These are phyloP conservation scores for Frieseomelitta varia DNA, from an alignment of 1,140 invertebrate genomes.

Conservation along the genomic window DNA sequence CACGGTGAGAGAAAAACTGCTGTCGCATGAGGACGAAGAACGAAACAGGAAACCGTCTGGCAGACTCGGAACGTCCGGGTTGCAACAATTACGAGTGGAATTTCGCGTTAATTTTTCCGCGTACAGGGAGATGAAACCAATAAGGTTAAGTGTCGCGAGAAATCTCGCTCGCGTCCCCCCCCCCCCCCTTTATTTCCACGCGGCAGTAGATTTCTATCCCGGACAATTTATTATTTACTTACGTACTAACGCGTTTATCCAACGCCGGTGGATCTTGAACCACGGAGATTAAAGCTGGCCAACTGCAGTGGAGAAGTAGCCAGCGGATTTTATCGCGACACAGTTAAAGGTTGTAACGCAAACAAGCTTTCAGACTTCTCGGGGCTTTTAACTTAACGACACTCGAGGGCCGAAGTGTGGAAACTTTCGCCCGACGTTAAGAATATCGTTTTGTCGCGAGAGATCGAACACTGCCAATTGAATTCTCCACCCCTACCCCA, in stretches of 20 bases:
- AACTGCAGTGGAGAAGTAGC: not conserved
- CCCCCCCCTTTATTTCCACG: not conserved
- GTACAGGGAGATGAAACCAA: not conserved
- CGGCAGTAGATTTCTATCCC: not conserved
- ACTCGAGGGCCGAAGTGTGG: not conserved
- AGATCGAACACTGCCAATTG: not conserved
- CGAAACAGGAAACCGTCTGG: not conserved
- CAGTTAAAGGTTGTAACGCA: not conserved
- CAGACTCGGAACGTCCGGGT: not conserved
- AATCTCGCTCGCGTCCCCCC: not conserved
- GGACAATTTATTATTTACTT: not conserved
- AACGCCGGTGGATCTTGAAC: not conserved
- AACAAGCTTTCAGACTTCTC: not conserved
- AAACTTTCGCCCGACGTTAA: not conserved
- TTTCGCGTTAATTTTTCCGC: slow-evolving; percentile 20
- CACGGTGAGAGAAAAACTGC: not conserved
- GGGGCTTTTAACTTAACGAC: not conserved
- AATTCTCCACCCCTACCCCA: no score
- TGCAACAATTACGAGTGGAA: not conserved
- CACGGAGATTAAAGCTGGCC: not conserved
- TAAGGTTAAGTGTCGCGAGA: slow-evolving; percentile 18
- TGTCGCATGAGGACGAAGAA: not conserved
- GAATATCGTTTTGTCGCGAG: not conserved
- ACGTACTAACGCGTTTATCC: not conserved
- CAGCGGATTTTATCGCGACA: not conserved